Evolutionary conservation across 2,113 vertebrate genomes (phyloP), one percentile per base, ranked within the genome.

Genomic region (Callochromis pleurospilus): DNA sequence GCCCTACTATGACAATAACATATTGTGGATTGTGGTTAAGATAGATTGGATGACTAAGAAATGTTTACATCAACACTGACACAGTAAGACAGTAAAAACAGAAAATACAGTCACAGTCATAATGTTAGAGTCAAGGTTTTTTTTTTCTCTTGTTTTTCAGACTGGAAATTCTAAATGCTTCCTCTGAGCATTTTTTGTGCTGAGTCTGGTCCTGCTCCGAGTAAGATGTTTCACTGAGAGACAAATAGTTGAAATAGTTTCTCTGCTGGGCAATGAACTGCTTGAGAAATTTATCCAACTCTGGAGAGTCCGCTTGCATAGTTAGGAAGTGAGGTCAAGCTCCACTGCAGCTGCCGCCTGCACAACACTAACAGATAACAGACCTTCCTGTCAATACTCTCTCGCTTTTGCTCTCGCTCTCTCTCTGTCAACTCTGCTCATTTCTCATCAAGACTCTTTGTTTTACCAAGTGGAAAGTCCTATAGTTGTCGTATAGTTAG

Each of bases 241-340:
- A 77, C 47, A 84, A 88, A 92, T 86, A 80, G 36, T 77, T 91
- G 2, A 36, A 82, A 92, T 83, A 87, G 85, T 92, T 93, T 90
- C 79, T 82, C 73, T 80, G 88, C 83, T 8, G 84, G 89, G 86
- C 53, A 89, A 75, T 56, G 24, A 90, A 83, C n/a, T 15, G 21
- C 90, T 85, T 83, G 65, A 90, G 90, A 91, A 89, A 92, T 91
- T 4, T 83, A 91, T 91, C 86, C 68, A 88, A 83, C 88, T 92
- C 83, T 62, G 77, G 73, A 93, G 88, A 86, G 90, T 88, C 89
- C 29, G 86, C 84, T 83, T 86, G 92, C 94, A 95, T 95, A 91
- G 90, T 88, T 95, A 80, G 90, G 85, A 87, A 90, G 89, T 95
- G 94, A 95, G 91, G 93, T 95, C 93, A 92, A 91, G 89, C 82